These are phyloP conservation scores for Bungarus multicinctus DNA, from an alignment of 2,113 vertebrate species.

Conservation along the genomic window DNA sequence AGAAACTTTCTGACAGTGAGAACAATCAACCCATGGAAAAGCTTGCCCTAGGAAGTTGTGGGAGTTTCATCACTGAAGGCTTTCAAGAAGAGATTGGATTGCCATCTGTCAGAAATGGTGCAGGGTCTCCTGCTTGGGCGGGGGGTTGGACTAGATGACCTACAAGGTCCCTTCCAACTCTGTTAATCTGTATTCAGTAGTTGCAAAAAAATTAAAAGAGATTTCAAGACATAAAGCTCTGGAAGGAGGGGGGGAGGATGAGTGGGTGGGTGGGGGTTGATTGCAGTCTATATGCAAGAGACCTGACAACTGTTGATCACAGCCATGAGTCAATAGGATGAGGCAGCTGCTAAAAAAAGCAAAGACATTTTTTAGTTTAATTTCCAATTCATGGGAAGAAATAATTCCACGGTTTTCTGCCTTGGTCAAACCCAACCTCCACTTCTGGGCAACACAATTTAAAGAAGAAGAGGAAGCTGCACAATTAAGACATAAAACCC, in stretches of 20 bases:
- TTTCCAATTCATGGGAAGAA: not conserved
- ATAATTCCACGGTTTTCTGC: not conserved
- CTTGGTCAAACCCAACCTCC: not conserved
- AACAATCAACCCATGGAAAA: not conserved
- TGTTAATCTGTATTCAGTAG: not conserved
- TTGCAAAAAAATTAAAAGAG: not conserved
- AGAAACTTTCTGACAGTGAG: not conserved
- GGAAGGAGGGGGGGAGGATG: not conserved
- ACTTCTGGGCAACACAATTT: not conserved
- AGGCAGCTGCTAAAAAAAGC: not conserved
- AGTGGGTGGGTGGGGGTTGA: not conserved
- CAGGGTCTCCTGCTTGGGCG: not conserved
- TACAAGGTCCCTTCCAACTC: not conserved
- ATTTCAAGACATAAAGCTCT: not conserved
- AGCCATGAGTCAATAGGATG: not conserved
- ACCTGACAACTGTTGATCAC: not conserved
- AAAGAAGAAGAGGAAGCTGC: not conserved
- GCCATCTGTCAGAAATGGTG: not conserved
- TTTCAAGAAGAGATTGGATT: not conserved
- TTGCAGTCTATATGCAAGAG: not conserved
- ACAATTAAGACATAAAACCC: not conserved
- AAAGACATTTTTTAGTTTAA: not conserved
- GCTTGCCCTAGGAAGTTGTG: rapidly evolving
- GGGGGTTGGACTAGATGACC: not conserved
- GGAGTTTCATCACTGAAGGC: not conserved